Base-by-base conservation (phyloP, 2,888 invertebrate genomes). In the Dugesia japonica region DNA sequence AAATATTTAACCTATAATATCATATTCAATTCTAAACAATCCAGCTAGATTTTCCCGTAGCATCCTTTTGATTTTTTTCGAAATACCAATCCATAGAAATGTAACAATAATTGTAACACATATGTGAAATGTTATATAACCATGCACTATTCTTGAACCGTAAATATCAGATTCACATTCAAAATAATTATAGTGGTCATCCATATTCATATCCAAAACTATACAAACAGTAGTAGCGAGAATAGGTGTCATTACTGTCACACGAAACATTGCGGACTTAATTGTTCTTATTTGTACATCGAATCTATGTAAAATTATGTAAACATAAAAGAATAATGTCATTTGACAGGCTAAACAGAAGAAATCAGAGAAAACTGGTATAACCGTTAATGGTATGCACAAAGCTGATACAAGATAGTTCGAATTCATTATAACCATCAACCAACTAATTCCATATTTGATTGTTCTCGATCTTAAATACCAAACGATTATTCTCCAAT, bases 131-230 rank as follows among this genome's bases (percentile, higher is more conserved):
- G 23, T 56, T 7, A 56, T 4, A 23, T 56, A 56, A 13, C 9
- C 56, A 23, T n/a, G 56, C 17, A 56, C 4, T 13, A 56, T 56
- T 56, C 56, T n/a, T 56, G 56, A 56, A 20, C 20, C 56, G 56
- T 9, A 56, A n/a, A 56, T 56, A n/a, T 56, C 56, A 56, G 56
- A 9, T 56, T 56, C 9, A n/a, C 56, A 56, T 56, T 56, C 56
- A 56, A 56, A 56, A 56, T 56, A 56, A n/a, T 56, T 56, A 56
- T 56, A 56, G 20, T n/a, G 1, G 56, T 56, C 56, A n/a, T 56
- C 56, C 17, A 7, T 56, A 56, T 56, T 56, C 56, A 56, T 13
- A n/a, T 56, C 56, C 23, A 56, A 23, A 20, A 56, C 56, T 4
- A 56, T 1, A 23, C 56, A 20, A 23, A n/a, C 23, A 9, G 17